Percentiles rank a stretch among this genome's conserved stretches.
Evolutionary conservation across 2,797 vertebrate species (phyloP).

Genomic region (Lycodopsis pacificus): DNA sequence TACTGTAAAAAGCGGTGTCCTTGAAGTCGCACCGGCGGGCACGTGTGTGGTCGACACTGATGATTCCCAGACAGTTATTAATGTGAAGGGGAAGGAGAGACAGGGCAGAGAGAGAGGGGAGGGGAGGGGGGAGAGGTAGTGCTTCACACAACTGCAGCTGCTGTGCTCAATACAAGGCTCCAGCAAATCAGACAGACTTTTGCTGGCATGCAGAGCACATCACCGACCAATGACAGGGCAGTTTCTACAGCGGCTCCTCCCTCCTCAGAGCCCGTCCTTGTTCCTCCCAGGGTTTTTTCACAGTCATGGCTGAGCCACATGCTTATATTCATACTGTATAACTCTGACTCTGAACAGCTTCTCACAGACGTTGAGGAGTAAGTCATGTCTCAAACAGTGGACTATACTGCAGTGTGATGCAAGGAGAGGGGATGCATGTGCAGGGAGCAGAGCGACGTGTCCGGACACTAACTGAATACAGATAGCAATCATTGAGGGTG

Average conservation of each 20-base stretch:
- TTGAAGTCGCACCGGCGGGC: constrained; percentile 65
- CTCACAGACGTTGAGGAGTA: constrained; percentile 25
- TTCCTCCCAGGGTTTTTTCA: constrained; percentile 66
- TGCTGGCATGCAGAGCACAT: constrained; percentile 74
- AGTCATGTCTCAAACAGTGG: constrained; percentile 28
- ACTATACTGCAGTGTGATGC: constrained; percentile 58
- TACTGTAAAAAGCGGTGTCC: constrained; percentile 62
- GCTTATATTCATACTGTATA: constrained; percentile 74
- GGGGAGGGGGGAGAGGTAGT: constrained; percentile 57
- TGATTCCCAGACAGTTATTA: constrained; percentile 75
- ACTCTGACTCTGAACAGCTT: constrained; percentile 44
- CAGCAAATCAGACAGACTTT: constrained; percentile 80
- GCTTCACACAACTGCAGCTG: constrained; percentile 84
- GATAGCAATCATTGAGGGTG: constrained; percentile 65
- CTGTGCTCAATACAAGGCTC: constrained; percentile 77
- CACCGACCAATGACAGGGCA: constrained; percentile 76
- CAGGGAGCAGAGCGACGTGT: constrained; percentile 56
- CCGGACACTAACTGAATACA: constrained; percentile 68
- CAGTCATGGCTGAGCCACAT: constrained; percentile 79
- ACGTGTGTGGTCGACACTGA: constrained; percentile 56
- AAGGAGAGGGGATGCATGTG: constrained; percentile 47
- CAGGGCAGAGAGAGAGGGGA: constrained; percentile 37
- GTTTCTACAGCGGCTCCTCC: constrained; percentile 76
- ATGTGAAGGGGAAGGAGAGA: constrained; percentile 52
- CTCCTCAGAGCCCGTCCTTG: constrained; percentile 65